Evolutionary conservation across 2,113 vertebrate species (phyloP).

Genomic region (Pelusios castaneus): DNA sequence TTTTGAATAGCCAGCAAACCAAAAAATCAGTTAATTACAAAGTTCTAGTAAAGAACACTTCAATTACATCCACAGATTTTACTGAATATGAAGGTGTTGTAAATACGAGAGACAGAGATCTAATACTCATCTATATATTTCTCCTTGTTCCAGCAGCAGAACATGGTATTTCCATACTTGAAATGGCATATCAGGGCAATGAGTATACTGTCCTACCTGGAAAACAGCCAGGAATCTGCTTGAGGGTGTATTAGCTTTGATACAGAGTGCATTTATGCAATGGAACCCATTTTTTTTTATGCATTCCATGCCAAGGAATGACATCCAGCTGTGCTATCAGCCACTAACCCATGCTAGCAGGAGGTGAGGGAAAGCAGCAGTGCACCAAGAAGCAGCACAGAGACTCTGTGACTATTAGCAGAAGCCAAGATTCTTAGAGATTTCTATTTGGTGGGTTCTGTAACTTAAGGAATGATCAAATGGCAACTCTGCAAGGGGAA

Average conservation of each 20-base stretch:
- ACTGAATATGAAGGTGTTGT: neutral
- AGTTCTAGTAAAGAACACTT: neutral
- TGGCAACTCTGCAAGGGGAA: neutral
- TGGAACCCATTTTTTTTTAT: neutral
- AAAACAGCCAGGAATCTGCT: neutral
- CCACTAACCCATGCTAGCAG: neutral
- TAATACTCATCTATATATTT: neutral
- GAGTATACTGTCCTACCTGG: neutral
- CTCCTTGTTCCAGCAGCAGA: neutral
- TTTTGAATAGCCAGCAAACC: too few relatives aligned
- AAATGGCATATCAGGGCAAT: neutral
- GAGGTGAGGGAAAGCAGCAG: neutral
- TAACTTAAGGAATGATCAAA: neutral
- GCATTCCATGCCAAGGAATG: neutral
- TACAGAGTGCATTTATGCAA: neutral
- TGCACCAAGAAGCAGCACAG: neutral
- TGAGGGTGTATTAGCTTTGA: neutral
- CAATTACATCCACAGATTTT: neutral
- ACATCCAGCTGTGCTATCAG: slow-evolving; percentile 2
- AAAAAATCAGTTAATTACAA: too few relatives aligned
- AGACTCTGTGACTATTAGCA: neutral
- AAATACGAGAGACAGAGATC: neutral
- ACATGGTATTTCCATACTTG: neutral
- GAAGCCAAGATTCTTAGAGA: neutral
- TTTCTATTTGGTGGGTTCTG: neutral